A percentile compares a stretch with the other conserved stretches of the same genome.
Conservation (phyloP, 35 echinoderm and acorn worm species). For the Heliocidaris erythrogramma region DNA sequence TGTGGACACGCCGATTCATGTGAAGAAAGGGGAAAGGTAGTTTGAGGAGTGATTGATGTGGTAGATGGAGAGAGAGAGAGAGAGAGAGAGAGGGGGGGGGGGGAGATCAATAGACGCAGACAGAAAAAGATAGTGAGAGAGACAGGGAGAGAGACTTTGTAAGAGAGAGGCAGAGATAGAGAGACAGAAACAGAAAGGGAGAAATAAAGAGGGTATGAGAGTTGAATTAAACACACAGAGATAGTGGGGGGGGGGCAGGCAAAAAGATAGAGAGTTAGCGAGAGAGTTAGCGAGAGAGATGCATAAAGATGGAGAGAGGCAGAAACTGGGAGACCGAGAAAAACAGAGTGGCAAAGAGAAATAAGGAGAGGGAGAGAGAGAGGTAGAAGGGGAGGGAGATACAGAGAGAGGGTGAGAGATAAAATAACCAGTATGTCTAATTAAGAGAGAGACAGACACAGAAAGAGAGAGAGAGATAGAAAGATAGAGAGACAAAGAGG, state of each 20-base stretch:
- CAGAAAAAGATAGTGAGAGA: not conserved
- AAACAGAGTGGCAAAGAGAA: too few species aligned
- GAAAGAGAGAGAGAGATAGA: too few species aligned
- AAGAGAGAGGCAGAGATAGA: not conserved
- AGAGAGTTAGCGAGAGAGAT: not conserved
- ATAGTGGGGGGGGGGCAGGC: not conserved
- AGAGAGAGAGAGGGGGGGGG: not conserved
- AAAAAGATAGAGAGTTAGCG: not conserved
- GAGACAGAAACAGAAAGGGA: not conserved
- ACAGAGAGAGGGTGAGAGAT: too few species aligned
- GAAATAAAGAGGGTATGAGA: not conserved
- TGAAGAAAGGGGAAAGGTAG: not conserved
- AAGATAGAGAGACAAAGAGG: too few species aligned
- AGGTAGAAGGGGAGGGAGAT: too few species aligned
- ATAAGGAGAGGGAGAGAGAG: too few species aligned
- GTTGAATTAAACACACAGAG: not conserved
- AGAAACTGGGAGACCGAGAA: too few species aligned
- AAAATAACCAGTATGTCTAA: too few species aligned
- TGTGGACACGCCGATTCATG: not conserved
- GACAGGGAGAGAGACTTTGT: not conserved
- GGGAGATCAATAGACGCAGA: not conserved
- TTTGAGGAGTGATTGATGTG: not conserved
- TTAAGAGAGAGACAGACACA: too few species aligned
- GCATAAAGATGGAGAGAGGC: too few species aligned
- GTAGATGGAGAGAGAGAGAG: not conserved